Conservation (phyloP, 2,888 invertebrate genomes). For the Lutraria lutraria region DNA sequence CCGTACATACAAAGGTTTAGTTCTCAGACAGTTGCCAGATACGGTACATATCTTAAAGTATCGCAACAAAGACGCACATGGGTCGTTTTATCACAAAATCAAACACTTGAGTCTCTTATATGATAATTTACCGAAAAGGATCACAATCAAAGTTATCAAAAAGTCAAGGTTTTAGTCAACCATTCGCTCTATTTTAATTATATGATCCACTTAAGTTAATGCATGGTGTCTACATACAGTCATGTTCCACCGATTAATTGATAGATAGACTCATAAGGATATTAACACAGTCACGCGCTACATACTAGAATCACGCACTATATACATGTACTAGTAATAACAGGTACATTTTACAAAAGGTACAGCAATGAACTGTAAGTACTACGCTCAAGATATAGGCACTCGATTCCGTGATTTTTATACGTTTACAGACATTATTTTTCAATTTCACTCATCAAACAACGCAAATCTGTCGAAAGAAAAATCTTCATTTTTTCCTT, state of each 20-base stretch:
- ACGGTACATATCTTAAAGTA: not conserved
- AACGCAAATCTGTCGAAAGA: no score
- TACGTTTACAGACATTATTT: no score
- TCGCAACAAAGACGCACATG: not conserved
- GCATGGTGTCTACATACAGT: not conserved
- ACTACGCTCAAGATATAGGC: no score
- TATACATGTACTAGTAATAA: no score
- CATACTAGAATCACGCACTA: no score
- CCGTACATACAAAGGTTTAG: not conserved
- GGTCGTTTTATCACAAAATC: not conserved
- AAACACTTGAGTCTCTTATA: not conserved
- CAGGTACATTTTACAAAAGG: no score
- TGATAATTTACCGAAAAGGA: not conserved
- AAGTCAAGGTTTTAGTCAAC: not conserved
- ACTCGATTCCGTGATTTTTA: no score
- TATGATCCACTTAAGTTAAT: not conserved
- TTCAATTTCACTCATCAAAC: no score
- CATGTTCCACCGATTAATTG: not conserved
- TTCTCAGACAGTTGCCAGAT: not conserved
- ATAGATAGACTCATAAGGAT: no score
- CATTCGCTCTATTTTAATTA: not conserved
- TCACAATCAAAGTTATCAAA: not conserved
- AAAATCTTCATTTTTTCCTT: no score
- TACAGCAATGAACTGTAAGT: no score
- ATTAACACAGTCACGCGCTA: no score